These are phyloP conservation scores for Bombus cullumanus DNA, from an alignment of 1,140 invertebrate genomes.

Conservation along the genomic window DNA sequence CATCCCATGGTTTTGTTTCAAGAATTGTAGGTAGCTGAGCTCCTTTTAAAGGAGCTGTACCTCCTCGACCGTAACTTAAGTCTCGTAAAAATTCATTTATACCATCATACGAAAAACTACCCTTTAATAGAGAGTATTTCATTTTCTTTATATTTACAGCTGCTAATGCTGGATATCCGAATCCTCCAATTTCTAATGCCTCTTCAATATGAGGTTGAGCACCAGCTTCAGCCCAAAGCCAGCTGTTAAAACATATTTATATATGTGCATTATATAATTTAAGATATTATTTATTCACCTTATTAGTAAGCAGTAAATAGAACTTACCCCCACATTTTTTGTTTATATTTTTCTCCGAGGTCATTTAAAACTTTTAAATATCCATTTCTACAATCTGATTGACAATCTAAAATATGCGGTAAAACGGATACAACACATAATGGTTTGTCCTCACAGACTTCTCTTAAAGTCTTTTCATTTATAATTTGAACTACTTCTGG, in stretches of 20 bases:
- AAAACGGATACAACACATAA: slow-evolving; percentile 97
- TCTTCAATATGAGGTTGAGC: slow-evolving; percentile 93
- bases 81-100: slow-evolving; percentile 98
- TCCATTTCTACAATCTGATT: slow-evolving; percentile 95
- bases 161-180: slow-evolving; percentile 96
- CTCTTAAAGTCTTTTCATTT: slow-evolving; percentile 86
- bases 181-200: slow-evolving; percentile 96
- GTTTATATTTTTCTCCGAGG: slow-evolving; percentile 96
- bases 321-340: slow-evolving; percentile 95
- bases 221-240: slow-evolving; percentile 97
- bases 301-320: slow-evolving; percentile 12
- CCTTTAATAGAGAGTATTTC: slow-evolving; percentile 96
- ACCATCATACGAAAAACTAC: slow-evolving; percentile 96
- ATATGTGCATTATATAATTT: not conserved
- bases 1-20: slow-evolving; percentile 94
- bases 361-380: slow-evolving; percentile 91
- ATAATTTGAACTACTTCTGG: slow-evolving; percentile 91
- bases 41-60: slow-evolving; percentile 94
- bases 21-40: slow-evolving; percentile 91
- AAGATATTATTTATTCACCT: slow-evolving; percentile 25
- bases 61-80: slow-evolving; percentile 96
- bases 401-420: slow-evolving; percentile 98
- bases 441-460: slow-evolving; percentile 92
- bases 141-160: slow-evolving; percentile 98
- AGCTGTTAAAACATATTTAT: slow-evolving; percentile 84